Percentiles rank a stretch among this genome's conserved stretches.
phyloP scores from a whole-genome alignment of 2,113 vertebrate genomes.

The Elanoides forficatus region DNA sequence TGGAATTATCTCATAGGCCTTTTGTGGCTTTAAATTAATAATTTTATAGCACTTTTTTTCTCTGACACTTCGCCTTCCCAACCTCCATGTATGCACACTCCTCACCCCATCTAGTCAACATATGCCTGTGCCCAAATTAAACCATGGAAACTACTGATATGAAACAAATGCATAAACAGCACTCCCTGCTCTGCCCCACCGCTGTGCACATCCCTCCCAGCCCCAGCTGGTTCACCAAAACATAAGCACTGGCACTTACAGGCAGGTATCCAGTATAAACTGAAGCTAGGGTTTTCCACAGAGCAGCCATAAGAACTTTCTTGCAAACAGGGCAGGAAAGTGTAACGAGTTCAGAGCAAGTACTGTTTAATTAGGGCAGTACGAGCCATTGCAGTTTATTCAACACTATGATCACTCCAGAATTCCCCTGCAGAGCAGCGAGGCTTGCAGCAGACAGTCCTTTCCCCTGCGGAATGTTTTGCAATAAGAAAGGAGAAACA shows the following conservation, averaged over 20 bases:
- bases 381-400: not conserved
- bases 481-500: not conserved
- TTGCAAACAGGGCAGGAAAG: not conserved
- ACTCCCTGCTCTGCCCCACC: not conserved
- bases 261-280: not conserved
- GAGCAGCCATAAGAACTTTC: not conserved
- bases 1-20: not conserved
- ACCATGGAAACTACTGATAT: not conserved
- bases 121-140: not conserved
- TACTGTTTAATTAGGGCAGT: not conserved
- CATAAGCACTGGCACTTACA: not conserved
- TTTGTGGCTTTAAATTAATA: not conserved
- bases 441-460: not conserved
- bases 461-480: not conserved
- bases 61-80: not conserved
- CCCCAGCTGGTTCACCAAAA: not conserved
- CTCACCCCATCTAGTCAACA: not conserved
- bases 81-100: not conserved
- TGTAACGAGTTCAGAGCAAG: not conserved
- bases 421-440: not conserved
- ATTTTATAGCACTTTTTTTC: not conserved
- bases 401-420: rapidly evolving
- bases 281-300: not conserved
- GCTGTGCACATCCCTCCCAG: not conserved
- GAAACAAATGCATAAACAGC: not conserved